These are phyloP conservation scores for Hepsetus odoe DNA, from an alignment of 2,113 vertebrate genomes.

Conservation along the genomic window DNA sequence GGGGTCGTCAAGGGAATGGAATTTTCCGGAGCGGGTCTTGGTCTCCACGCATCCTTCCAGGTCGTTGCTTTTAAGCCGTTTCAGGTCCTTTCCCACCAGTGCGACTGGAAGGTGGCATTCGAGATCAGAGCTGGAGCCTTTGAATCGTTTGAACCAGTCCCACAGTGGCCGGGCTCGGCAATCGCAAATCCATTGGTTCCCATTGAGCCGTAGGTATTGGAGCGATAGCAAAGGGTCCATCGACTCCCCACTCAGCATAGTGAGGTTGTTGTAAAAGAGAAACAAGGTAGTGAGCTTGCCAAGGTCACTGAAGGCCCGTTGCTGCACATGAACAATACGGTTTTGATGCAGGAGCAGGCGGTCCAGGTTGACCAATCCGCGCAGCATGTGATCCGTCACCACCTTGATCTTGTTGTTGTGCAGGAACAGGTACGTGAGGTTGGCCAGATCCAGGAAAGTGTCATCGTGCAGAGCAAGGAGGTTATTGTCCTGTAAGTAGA, in stretches of 20 bases:
- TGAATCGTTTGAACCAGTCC: conserved; percentile 96
- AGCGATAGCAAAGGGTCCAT: conserved; percentile 87
- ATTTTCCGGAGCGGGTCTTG: conserved; percentile 78
- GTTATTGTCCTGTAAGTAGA: conserved; percentile 95
- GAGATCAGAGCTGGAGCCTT: conserved; percentile 92
- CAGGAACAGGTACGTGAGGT: conserved; percentile 95
- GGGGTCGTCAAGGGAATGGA: conserved; percentile 76
- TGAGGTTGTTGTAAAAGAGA: conserved; percentile 95
- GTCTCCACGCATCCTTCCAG: conserved; percentile 86
- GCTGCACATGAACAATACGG: conserved; percentile 83
- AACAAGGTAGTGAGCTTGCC: conserved; percentile 93
- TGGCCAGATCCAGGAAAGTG: conserved; percentile 92
- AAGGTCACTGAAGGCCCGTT: conserved; percentile 86
- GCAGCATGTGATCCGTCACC: conserved; percentile 90
- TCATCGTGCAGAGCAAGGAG: conserved; percentile 87
- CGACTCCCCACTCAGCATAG: conserved; percentile 84
- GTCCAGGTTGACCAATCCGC: conserved; percentile 88
- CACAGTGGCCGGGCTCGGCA: conserved; percentile 92
- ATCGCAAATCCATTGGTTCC: conserved; percentile 98
- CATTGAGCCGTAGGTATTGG: conserved; percentile 93
- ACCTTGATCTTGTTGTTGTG: conserved; percentile 94
- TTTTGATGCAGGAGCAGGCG: conserved; percentile 95
- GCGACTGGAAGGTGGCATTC: conserved; percentile 85
- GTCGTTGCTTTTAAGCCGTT: conserved; percentile 81
- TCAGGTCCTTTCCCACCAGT: conserved; percentile 87